phyloP scores from a whole-genome alignment of 2,113 vertebrate species.

The Aegotheles bennettii region DNA sequence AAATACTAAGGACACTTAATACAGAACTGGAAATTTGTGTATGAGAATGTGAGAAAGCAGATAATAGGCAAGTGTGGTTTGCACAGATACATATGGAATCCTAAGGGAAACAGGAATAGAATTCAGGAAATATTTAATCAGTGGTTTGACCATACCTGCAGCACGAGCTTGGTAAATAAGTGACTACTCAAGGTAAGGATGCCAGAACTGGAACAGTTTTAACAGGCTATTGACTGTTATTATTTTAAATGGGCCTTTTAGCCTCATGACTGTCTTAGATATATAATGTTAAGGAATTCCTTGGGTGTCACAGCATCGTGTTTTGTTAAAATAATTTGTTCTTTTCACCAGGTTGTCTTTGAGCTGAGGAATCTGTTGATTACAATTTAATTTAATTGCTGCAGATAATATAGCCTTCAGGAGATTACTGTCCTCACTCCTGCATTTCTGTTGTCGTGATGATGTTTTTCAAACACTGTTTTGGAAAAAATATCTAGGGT shows the following conservation, averaged over 20 bases:
- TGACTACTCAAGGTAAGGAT: conserved; percentile 35
- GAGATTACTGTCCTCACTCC: background rate
- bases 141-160: background rate
- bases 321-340: background rate
- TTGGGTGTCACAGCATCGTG: background rate
- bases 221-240: background rate
- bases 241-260: background rate
- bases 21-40: background rate
- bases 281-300: background rate
- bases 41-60: background rate
- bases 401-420: background rate
- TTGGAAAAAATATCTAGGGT: background rate
- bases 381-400: background rate
- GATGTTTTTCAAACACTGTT: background rate
- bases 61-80: background rate
- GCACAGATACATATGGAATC: background rate
- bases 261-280: background rate
- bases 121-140: conserved; percentile 9
- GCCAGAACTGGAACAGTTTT: background rate
- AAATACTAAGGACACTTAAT: background rate
- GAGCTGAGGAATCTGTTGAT: background rate
- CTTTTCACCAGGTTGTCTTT: background rate
- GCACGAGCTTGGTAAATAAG: conserved; percentile 35
- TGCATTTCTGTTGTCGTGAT: background rate
- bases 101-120: background rate